Evolutionary conservation across 2,888 invertebrate species (phyloP).

Genomic region (Rutpela maculata): DNA sequence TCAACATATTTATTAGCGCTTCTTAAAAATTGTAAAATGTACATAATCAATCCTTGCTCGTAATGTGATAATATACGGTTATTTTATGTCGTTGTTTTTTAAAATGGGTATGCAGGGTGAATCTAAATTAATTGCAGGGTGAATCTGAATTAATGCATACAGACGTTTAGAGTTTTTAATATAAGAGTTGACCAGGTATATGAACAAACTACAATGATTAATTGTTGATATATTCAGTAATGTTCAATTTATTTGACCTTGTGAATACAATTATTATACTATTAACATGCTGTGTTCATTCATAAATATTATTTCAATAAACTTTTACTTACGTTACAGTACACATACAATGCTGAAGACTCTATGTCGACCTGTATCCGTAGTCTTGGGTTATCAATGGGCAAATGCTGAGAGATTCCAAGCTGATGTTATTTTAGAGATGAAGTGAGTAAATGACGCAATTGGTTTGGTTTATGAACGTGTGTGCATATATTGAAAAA

Average conservation of each 20-base stretch:
- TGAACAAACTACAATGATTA: too few species aligned
- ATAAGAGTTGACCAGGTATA: too few species aligned
- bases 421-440: constrained; percentile 33
- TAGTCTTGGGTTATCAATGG: constrained; percentile 13
- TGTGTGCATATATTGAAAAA: constrained; percentile 9
- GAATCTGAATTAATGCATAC: too few species aligned
- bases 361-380: not conserved
- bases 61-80: too few species aligned
- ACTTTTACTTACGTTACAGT: constrained; percentile 4
- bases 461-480: constrained; percentile 10
- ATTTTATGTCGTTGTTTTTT: too few species aligned
- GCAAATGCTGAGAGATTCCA: constrained; percentile 18
- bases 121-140: too few species aligned
- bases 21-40: constrained; percentile 25
- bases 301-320: constrained; percentile 4
- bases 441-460: constrained; percentile 1
- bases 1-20: constrained; percentile 5
- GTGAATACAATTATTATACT: not conserved
- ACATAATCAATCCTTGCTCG: too few species aligned
- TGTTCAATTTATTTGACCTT: not conserved
- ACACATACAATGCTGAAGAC: not conserved
- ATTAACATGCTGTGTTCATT: not conserved
- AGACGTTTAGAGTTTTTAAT: too few species aligned
- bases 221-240: not conserved
- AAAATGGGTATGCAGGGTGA: too few species aligned